Evolutionary conservation across 2,888 invertebrate genomes (phyloP), one percentile per base, ranked within the genome.

Genomic region (Leptura quadrifasciata): DNA sequence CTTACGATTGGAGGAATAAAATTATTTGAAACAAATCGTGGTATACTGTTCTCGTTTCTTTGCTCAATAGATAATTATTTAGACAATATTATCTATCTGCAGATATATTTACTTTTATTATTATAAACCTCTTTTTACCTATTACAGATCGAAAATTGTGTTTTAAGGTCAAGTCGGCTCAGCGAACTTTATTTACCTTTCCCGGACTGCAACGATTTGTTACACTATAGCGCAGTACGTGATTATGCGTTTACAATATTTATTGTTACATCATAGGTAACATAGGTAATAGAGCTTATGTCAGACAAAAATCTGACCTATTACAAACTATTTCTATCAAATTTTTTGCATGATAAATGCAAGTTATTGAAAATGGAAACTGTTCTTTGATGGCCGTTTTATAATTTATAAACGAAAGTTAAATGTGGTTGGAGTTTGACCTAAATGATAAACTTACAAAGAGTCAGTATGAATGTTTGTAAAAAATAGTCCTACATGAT

Each of bases 131-230:
- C 57, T n/a, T n/a, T n/a, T n/a, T n/a, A n/a, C n/a, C n/a, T 57
- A 57, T 15, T 39, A 3, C 4, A 39, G 39, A 39, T 12, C 39
- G 39, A 39, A 39, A 39, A 39, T 15, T 39, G 39, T 39, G 15
- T 39, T 39, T 39, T 12, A 39, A 39, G 39, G 39, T 39, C 39
- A 39, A 47, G 15, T n/a, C n/a, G 47, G 15, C 15, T 3, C 47
- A 47, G 2, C 47, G n/a, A 47, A 47, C 47, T 47, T 47, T 47
- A 47, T 47, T 47, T 47, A n/a, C n/a, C 47, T 47, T 47, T 47
- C 47, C 0, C 47, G 47, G n/a, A 39, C 12, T 3, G 39, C 27
- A 31, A 39, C 12, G 2, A 12, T 39, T 12, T 12, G 12, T 39
- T 12, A 39, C 6, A 31, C 27, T 31, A 31, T 8, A 31, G 8